phyloP scores from a whole-genome alignment of 2,888 invertebrate species.

The Limulus polyphemus region DNA sequence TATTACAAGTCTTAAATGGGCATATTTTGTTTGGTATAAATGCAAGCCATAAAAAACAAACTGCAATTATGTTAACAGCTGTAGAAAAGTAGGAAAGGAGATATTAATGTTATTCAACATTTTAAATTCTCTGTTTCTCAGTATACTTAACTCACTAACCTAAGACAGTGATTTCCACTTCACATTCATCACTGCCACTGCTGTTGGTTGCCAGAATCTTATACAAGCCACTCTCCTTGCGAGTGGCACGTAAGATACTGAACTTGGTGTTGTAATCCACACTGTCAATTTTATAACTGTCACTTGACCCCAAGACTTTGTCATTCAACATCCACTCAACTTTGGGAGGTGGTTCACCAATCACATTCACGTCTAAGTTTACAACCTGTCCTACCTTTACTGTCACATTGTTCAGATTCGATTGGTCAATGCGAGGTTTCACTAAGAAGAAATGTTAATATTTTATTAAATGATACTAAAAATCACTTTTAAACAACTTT shows the following conservation, averaged over 20 bases:
- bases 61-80: too few relatives aligned
- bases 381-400: conserved; percentile 85
- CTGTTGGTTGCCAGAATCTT: conserved; percentile 35
- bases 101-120: too few relatives aligned
- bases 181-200: conserved; percentile 36
- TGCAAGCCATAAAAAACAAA: too few relatives aligned
- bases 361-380: conserved; percentile 72
- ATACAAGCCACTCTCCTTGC: conserved; percentile 37
- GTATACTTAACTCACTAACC: conserved; percentile 6
- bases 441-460: conserved; percentile 45
- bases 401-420: conserved; percentile 68
- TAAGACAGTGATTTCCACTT: conserved; percentile 38
- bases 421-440: conserved; percentile 90
- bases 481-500: too few relatives aligned
- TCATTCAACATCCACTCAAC: conserved; percentile 70
- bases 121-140: too few relatives aligned
- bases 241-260: conserved; percentile 33
- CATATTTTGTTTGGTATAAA: too few relatives aligned
- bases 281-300: conserved; percentile 30
- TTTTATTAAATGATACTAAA: too few relatives aligned
- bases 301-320: conserved; percentile 14
- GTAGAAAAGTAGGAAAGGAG: too few relatives aligned
- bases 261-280: conserved; percentile 40
- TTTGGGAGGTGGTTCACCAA: conserved; percentile 81
- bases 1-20: too few relatives aligned